These are phyloP conservation scores for Aepyceros melampus DNA, from an alignment of 2,113 vertebrate genomes.

Conservation along the genomic window DNA sequence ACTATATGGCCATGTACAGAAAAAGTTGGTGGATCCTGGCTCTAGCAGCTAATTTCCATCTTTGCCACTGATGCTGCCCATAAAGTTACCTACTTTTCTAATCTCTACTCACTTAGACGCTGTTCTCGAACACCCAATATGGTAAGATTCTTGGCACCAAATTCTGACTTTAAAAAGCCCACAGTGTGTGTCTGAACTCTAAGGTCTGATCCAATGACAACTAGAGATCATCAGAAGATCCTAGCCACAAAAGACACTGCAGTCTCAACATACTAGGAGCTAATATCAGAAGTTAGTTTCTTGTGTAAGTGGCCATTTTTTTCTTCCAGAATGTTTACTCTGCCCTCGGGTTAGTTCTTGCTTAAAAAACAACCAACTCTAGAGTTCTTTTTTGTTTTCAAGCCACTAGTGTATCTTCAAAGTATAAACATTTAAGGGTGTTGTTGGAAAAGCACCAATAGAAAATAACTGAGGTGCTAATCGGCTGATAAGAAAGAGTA, in stretches of 20 bases:
- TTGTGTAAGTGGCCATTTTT: not conserved
- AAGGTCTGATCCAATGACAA: not conserved
- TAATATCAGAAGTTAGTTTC: not conserved
- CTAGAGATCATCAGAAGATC: not conserved
- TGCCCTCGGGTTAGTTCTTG: not conserved
- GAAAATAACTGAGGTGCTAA: not conserved
- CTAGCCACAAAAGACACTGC: not conserved
- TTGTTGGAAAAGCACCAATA: not conserved
- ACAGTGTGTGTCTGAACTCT: not conserved
- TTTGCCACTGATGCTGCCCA: not conserved
- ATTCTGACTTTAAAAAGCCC: not conserved
- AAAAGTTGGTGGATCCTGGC: not conserved
- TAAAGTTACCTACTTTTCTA: not conserved
- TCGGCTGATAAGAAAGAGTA: not conserved
- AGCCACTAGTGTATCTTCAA: not conserved
- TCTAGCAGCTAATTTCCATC: not conserved
- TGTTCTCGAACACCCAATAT: not conserved
- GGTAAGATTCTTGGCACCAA: not conserved
- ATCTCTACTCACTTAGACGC: not conserved
- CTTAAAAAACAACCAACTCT: not conserved
- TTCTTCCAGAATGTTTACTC: not conserved
- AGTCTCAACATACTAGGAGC: not conserved
- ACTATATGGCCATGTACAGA: not conserved
- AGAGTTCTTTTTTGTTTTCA: not conserved
- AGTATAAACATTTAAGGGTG: not conserved